These are phyloP conservation scores for Ammospiza nelsoni DNA, from an alignment of 2,113 vertebrate species.

Conservation along the genomic window DNA sequence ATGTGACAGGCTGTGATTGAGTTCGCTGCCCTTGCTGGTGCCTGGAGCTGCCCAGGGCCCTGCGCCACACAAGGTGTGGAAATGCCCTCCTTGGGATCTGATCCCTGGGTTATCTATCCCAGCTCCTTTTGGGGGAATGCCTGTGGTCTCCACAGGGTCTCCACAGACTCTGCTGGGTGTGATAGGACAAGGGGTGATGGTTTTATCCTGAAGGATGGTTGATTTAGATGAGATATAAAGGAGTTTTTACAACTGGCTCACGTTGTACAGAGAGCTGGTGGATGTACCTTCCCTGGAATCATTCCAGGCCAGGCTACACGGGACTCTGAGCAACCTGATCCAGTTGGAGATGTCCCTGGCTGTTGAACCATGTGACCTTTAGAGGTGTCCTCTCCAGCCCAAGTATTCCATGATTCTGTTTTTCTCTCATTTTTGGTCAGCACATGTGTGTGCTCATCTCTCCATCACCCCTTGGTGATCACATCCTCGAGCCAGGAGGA, in stretches of 20 bases:
- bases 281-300: background rate
- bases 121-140: background rate
- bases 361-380: background rate
- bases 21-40: background rate
- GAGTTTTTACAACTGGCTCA: background rate
- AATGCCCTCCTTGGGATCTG: background rate
- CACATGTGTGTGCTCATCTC: rapidly evolving
- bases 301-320: background rate
- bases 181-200: background rate
- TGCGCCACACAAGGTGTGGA: background rate
- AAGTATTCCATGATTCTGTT: background rate
- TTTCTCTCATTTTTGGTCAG: rapidly evolving
- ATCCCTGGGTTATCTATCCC: background rate
- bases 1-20: conserved; percentile 38
- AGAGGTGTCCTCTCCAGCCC: background rate
- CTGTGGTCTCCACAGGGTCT: background rate
- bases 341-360: background rate
- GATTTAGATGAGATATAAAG: background rate
- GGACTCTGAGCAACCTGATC: background rate
- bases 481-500: background rate
- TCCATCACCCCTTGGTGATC: background rate
- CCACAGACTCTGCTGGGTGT: background rate
- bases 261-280: background rate
- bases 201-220: background rate
- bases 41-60: background rate